These are phyloP conservation scores for Caenorhabditis uteleia DNA, from an alignment of 2,888 invertebrate species.

Conservation along the genomic window DNA sequence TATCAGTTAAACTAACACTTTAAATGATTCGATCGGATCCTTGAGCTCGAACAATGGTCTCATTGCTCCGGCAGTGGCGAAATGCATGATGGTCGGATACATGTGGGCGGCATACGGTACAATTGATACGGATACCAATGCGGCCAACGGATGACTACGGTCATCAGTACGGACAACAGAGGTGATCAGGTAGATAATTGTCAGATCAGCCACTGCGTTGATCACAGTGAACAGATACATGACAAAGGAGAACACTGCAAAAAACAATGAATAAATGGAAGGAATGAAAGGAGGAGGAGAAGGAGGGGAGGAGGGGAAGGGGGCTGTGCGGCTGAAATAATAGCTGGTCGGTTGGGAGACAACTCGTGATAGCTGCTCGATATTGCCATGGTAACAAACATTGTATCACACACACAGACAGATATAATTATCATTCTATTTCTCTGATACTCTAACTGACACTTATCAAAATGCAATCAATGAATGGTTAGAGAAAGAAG, in stretches of 20 bases:
- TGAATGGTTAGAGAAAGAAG: too few species aligned
- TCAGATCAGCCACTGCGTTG: slow-evolving; percentile 24
- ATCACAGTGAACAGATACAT: slow-evolving; percentile 26
- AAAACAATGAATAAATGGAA: not conserved
- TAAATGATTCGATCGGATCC: too few species aligned
- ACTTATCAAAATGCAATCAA: too few species aligned
- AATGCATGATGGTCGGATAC: slow-evolving; percentile 22
- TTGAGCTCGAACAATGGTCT: not conserved
- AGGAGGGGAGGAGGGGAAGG: not conserved
- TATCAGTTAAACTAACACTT: too few species aligned
- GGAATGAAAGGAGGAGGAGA: not conserved
- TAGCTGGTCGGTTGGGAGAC: too few species aligned
- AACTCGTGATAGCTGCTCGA: too few species aligned
- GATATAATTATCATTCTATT: too few species aligned
- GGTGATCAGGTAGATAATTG: slow-evolving; percentile 21
- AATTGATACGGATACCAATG: slow-evolving; percentile 10
- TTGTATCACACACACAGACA: too few species aligned
- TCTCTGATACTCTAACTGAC: too few species aligned
- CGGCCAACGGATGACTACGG: slow-evolving; percentile 14
- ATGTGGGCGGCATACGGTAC: slow-evolving; percentile 22
- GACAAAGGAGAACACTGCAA: not conserved
- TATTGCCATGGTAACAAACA: too few species aligned
- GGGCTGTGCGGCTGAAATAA: not conserved
- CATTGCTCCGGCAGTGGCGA: slow-evolving; percentile 6
- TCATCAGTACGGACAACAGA: slow-evolving; percentile 9